Conservation (phyloP, 1,140 invertebrate species). For the Zaprionus kolodkinae region DNA sequence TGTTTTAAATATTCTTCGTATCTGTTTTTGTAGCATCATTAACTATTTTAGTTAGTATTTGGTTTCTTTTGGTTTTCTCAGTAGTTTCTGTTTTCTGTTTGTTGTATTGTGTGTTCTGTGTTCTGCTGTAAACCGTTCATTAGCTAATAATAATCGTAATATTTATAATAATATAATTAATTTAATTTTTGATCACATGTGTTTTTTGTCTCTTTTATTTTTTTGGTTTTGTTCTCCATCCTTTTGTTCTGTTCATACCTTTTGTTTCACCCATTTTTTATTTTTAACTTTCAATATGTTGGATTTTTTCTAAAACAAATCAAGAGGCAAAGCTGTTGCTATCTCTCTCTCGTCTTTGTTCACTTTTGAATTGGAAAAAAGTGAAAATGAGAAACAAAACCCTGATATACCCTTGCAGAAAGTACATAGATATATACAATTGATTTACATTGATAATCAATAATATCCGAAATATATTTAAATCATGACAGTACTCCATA, state of each 20-base stretch:
- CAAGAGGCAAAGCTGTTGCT: background rate
- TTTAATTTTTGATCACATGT: slow-evolving; percentile 79
- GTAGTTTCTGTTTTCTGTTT: slow-evolving; percentile 26
- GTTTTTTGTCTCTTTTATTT: slow-evolving; percentile 58
- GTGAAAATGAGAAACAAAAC: background rate
- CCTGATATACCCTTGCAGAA: background rate
- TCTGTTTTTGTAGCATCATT: slow-evolving; percentile 9
- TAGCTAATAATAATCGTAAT: slow-evolving; percentile 68
- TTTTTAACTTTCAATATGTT: slow-evolving; percentile 50
- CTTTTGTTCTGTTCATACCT: slow-evolving; percentile 1
- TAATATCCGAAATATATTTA: too few relatives aligned
- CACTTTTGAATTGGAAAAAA: background rate
- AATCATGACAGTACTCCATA: background rate
- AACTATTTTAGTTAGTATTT: slow-evolving; percentile 24
- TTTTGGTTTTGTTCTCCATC: slow-evolving; percentile 25
- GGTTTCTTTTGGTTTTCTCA: slow-evolving; percentile 16
- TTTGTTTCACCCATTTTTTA: slow-evolving; percentile 40
- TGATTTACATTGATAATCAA: background rate
- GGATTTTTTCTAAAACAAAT: slow-evolving; percentile 37
- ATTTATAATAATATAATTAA: slow-evolving; percentile 70
- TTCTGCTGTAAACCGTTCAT: slow-evolving; percentile 48
- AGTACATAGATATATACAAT: background rate
- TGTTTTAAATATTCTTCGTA: slow-evolving; percentile 37
- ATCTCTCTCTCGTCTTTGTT: background rate
- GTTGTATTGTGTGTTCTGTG: slow-evolving; percentile 25